Conservation (phyloP, 1,140 invertebrate genomes). For the Platyscapa corneri region DNA sequence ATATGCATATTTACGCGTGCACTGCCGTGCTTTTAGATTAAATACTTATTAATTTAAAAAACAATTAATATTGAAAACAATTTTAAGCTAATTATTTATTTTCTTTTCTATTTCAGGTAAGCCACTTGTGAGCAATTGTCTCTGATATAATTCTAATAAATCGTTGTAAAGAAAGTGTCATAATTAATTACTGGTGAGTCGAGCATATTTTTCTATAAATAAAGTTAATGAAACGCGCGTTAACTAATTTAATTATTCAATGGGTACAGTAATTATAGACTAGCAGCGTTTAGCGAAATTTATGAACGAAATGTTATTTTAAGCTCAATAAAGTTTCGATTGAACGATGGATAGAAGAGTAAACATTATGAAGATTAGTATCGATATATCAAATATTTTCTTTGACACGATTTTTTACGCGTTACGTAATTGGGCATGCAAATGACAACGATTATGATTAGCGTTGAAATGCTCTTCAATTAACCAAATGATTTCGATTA, state of each 20-base stretch:
- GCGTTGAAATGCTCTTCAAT: constrained; percentile 1
- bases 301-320: not conserved
- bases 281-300: not conserved
- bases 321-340: too few species aligned
- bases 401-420: not conserved
- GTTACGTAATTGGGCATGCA: not conserved
- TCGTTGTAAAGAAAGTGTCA: not conserved
- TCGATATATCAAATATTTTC: too few species aligned
- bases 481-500: not conserved
- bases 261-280: not conserved
- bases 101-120: constrained; percentile 40
- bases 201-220: constrained; percentile 1
- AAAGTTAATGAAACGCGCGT: not conserved
- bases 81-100: not conserved
- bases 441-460: not conserved
- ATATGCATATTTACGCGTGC: too few species aligned
- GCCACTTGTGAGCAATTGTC: not conserved
- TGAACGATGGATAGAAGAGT: too few species aligned
- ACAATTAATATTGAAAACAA: too few species aligned
- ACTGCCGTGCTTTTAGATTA: too few species aligned
- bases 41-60: too few species aligned
- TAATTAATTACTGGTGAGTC: constrained; percentile 31
- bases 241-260: too few species aligned
- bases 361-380: too few species aligned
- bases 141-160: not conserved